Evolutionary conservation across 2,888 invertebrate genomes (phyloP).

Genomic region (Ochropleura leucogaster): DNA sequence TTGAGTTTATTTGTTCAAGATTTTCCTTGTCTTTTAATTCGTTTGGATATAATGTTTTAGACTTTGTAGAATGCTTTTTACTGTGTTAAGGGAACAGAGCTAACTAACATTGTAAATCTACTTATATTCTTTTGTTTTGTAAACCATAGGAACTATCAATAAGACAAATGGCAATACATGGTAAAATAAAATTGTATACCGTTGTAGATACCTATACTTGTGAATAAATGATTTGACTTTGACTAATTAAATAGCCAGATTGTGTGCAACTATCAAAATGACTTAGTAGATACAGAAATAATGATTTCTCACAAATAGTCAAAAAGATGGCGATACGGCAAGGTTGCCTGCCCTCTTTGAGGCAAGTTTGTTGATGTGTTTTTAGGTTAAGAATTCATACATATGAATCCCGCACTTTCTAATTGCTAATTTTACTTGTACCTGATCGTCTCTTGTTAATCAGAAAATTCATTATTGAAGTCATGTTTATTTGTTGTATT

Average conservation of each 20-base stretch:
- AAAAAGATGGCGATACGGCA: not conserved
- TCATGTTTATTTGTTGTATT: conserved; percentile 12
- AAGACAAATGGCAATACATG: too few relatives aligned
- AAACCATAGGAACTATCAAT: not conserved
- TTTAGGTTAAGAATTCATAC: too few relatives aligned
- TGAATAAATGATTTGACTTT: too few relatives aligned
- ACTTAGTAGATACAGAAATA: not conserved
- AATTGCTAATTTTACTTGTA: not conserved
- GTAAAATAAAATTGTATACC: too few relatives aligned
- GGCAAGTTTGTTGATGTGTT: too few relatives aligned
- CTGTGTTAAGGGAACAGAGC: not conserved
- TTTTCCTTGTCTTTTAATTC: conserved; percentile 27
- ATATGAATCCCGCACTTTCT: not conserved
- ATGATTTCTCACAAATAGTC: not conserved
- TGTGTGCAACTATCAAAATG: not conserved
- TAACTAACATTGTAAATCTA: not conserved
- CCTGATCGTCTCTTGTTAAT: not conserved
- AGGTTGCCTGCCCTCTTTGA: not conserved
- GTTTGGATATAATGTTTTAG: not conserved
- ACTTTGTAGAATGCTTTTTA: not conserved
- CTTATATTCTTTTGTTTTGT: not conserved
- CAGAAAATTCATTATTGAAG: conserved; percentile 4
- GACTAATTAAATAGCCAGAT: not conserved
- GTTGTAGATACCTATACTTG: too few relatives aligned
- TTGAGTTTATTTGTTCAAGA: conserved; percentile 26